Evolutionary conservation across 2,888 invertebrate genomes (phyloP).

Genomic region (Dorcus hopei): DNA sequence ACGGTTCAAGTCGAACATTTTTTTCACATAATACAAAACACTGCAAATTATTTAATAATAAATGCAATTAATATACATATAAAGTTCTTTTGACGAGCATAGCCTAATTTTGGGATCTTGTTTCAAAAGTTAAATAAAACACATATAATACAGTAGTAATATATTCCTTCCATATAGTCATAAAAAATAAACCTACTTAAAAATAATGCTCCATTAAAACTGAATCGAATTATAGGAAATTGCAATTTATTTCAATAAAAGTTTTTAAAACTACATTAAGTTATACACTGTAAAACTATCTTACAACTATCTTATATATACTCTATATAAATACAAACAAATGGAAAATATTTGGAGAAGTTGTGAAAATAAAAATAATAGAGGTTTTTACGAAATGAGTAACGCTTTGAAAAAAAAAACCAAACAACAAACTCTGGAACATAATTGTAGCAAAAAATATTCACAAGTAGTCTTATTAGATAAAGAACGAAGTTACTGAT

Average conservation of each 20-base stretch:
- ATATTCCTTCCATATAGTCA: too few species aligned
- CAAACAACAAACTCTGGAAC: slow-evolving; percentile 4
- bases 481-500: background rate
- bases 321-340: slow-evolving; percentile 13
- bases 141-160: too few species aligned
- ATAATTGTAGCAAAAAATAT: slow-evolving; percentile 5
- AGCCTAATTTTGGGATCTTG: too few species aligned
- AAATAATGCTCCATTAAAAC: too few species aligned
- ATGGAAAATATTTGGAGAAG: slow-evolving; percentile 9
- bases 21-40: too few species aligned
- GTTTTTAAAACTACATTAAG: slow-evolving; percentile 17
- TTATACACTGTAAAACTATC: slow-evolving; percentile 20
- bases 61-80: too few species aligned
- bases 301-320: slow-evolving; percentile 16
- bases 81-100: too few species aligned
- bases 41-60: too few species aligned
- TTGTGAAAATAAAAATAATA: slow-evolving; percentile 9
- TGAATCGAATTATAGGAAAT: slow-evolving; percentile 14
- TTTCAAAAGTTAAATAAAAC: too few species aligned
- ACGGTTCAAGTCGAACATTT: too few species aligned
- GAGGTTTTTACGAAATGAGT: background rate
- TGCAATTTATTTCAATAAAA: slow-evolving; percentile 21
- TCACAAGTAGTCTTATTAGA: slow-evolving; percentile 3
- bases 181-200: too few species aligned
- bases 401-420: background rate